Base-by-base conservation (phyloP, 1,140 invertebrate genomes). In the Pseudomyrmex concolor region DNA sequence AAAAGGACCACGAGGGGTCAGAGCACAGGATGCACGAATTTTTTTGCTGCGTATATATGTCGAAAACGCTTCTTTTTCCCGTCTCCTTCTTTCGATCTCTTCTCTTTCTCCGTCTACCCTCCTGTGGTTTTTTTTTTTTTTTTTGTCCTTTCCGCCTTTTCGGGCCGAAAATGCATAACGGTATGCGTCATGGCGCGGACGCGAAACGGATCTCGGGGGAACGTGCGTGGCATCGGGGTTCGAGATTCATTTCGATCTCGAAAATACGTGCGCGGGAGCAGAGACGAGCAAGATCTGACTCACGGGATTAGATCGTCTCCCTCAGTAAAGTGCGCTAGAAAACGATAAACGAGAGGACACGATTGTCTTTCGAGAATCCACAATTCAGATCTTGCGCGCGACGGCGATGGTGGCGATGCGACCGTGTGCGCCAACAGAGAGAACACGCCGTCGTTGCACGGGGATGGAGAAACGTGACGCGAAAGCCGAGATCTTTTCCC, bases 141-240 rank as follows among this genome's bases (percentile, higher is more conserved):
- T 81, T 59, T 66, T 59, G n/a, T 57, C 45, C 73, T 81, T 84
- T 55, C 51, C 17, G 51, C 34, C 43, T 55, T 74, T 74, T 50
- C 50, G 60, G 34, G 48, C 62, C 82, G 71, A 87, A 91, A 92
- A 92, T 91, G 84, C 88, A 86, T 92, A 94, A 92, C 92, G 91
- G 92, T 89, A 93, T 80, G 84, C 73, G 55, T 59, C 63, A 13
- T 57, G 80, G 50, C 55, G 64, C 73, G 70, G 48, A 60, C 81
- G 64, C 66, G 50, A 51, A 72, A 63, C 70, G 48, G 64, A 55
- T 34, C 43, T 59, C n/a, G 34, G 71, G 68, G 34, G 83, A 64
- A 90, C 86, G 87, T 90, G 89, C 84, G 81, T 87, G 71, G 89
- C 84, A 90, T 89, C 84, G 15, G 25, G 50, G 59, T 73, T 12